phyloP scores from a whole-genome alignment of 2,888 invertebrate genomes.

The Acholoe squamosa region DNA sequence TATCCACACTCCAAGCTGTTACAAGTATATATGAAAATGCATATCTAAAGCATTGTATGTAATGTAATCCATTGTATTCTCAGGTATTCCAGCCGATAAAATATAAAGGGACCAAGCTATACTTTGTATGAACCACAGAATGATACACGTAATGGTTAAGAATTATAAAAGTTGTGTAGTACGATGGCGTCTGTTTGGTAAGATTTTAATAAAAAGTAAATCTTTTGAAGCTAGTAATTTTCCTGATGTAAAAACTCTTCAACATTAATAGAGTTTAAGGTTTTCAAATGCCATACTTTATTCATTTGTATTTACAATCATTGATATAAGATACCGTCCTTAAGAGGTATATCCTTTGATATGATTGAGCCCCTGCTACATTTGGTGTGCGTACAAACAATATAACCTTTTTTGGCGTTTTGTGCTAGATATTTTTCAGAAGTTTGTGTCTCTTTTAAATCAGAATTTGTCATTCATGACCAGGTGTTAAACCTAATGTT shows the following conservation, averaged over 20 bases:
- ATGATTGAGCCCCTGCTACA: no score
- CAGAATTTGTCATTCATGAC: no score
- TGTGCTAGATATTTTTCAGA: no score
- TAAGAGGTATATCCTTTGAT: background rate
- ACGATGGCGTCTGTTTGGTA: no score
- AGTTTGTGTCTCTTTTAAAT: no score
- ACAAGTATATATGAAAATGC: background rate
- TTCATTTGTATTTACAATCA: background rate
- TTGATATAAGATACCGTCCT: constrained; percentile 13
- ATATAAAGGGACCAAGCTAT: constrained; percentile 42
- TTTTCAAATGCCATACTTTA: no score
- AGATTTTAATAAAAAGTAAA: no score
- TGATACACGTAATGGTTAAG: background rate
- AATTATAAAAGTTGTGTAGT: no score
- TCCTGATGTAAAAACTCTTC: background rate
- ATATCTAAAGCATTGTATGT: constrained; percentile 13
- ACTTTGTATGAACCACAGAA: background rate
- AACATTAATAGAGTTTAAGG: background rate
- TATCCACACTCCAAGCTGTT: background rate
- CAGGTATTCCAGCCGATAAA: constrained; percentile 43
- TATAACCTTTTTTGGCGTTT: no score
- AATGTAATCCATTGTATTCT: background rate
- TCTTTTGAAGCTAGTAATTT: background rate
- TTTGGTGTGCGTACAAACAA: no score
- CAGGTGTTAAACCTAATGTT: no score